phyloP scores from a whole-genome alignment of 1,140 invertebrate genomes.

The Steinernema feltiae region DNA sequence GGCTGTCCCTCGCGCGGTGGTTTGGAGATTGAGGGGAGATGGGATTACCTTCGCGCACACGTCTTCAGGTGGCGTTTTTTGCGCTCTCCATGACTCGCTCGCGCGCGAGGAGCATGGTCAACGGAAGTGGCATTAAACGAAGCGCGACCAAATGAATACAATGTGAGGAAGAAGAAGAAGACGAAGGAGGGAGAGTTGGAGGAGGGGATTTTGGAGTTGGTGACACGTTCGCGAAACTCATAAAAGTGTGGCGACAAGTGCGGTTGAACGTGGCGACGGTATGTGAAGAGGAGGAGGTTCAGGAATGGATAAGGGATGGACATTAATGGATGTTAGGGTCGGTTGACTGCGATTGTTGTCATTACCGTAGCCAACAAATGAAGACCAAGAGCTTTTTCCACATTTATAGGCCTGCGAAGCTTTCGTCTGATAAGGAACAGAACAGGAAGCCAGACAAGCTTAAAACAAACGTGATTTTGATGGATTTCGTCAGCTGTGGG shows the following conservation, averaged over 20 bases:
- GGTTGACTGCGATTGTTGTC: too few species aligned
- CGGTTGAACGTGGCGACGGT: not conserved
- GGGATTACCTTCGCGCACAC: not conserved
- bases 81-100: too few species aligned
- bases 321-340: not conserved
- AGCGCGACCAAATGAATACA: slow-evolving; percentile 12
- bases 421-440: too few species aligned
- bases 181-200: not conserved
- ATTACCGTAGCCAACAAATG: too few species aligned
- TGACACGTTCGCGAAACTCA: not conserved
- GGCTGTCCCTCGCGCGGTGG: too few species aligned
- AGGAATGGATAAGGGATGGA: not conserved
- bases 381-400: too few species aligned
- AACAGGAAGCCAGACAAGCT: too few species aligned
- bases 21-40: not conserved
- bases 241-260: slow-evolving; percentile 13
- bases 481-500: too few species aligned
- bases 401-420: too few species aligned
- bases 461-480: too few species aligned
- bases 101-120: not conserved
- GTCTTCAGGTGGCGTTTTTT: not conserved
- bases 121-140: slow-evolving; percentile 13
- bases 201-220: not conserved
- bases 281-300: not conserved
- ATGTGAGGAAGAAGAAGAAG: not conserved